Evolutionary conservation across 2,797 vertebrate species (phyloP), one percentile per base, ranked within the genome.

Genomic region (Crypturellus tataupa): DNA sequence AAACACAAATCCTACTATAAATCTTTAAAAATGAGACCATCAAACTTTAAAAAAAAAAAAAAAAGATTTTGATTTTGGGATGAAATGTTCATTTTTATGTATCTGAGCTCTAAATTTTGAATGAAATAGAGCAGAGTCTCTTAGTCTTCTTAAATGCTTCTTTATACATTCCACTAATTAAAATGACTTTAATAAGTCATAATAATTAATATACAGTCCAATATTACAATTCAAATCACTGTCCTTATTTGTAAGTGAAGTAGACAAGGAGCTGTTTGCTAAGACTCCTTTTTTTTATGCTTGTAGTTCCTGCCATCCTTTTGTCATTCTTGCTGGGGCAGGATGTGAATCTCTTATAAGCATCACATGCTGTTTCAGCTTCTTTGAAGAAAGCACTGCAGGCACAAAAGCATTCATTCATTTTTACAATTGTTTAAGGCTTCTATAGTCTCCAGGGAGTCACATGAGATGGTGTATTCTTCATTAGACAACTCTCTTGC

Each of bases 271-370:
- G 25, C 56, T 27, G 14, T 80, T 80, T 70, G 29, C 24, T 58
- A 31, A 60, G 42, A 21, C 14, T 80, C 31, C 42, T 64, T 46
- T 64, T 37, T 6, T 42, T 68, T 29, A n/a, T 10, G 21, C 75
- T 37, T 0, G 1, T 0, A 3, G 33, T 0, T 0, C 33, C 8
- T 68, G 2, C 60, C 31, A 33, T n/a, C 13, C 18, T 18, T 17
- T 0, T 10, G n/a, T 40, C 16, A 1, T 35, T 62, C 68, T 77
- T 78, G 35, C 53, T 71, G 65, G 49, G 73, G 29, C 35, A 69
- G 33, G n/a, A n/a, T 4, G 0, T 16, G 33, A 69, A 37, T 75
- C 59, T 68, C 24, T 35, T 11, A 12, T 63, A 42, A 84, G 67
- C 59, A 76, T 76, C 81, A 19, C 0, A 0, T 39, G 17, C 2